These are phyloP conservation scores for Lampris megalopsis DNA, from an alignment of 2,113 vertebrate species.

Conservation along the genomic window DNA sequence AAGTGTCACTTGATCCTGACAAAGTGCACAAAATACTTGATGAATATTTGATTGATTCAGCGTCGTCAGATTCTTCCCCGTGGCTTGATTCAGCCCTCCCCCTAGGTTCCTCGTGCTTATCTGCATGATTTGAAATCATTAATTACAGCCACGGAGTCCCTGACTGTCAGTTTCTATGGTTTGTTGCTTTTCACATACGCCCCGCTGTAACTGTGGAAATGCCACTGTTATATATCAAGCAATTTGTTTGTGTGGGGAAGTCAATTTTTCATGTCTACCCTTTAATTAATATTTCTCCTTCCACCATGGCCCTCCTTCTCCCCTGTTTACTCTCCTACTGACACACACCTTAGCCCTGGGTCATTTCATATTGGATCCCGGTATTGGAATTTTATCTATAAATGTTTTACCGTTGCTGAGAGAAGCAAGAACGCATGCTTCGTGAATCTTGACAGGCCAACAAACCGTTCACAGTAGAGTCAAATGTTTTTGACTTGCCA, in stretches of 20 bases:
- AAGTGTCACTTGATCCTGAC: slow-evolving; percentile 47
- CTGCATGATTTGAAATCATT: slow-evolving; percentile 65
- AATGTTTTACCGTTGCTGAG: too few species aligned
- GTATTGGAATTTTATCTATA: too few species aligned
- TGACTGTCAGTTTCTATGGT: slow-evolving; percentile 60
- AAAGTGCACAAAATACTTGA: slow-evolving; percentile 44
- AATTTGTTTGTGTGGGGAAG: slow-evolving; percentile 68
- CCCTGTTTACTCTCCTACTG: slow-evolving; percentile 8
- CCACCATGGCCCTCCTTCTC: slow-evolving; percentile 15
- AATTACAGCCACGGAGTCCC: slow-evolving; percentile 55
- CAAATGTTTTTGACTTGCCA: too few species aligned
- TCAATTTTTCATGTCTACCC: slow-evolving; percentile 60
- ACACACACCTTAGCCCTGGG: neutral
- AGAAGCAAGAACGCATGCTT: too few species aligned
- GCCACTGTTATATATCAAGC: slow-evolving; percentile 71
- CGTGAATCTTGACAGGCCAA: too few species aligned
- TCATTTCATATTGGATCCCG: too few species aligned
- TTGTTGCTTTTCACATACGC: slow-evolving; percentile 68
- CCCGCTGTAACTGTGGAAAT: slow-evolving; percentile 68
- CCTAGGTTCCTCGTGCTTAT: slow-evolving; percentile 51
- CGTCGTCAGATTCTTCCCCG: slow-evolving; percentile 54
- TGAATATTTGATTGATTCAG: slow-evolving; percentile 69
- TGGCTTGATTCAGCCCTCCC: slow-evolving; percentile 51
- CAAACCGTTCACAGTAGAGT: too few species aligned
- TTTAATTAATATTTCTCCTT: slow-evolving; percentile 59